Evolutionary conservation across 2,888 invertebrate genomes (phyloP).

Genomic region (Peribatodes rhomboidaria): DNA sequence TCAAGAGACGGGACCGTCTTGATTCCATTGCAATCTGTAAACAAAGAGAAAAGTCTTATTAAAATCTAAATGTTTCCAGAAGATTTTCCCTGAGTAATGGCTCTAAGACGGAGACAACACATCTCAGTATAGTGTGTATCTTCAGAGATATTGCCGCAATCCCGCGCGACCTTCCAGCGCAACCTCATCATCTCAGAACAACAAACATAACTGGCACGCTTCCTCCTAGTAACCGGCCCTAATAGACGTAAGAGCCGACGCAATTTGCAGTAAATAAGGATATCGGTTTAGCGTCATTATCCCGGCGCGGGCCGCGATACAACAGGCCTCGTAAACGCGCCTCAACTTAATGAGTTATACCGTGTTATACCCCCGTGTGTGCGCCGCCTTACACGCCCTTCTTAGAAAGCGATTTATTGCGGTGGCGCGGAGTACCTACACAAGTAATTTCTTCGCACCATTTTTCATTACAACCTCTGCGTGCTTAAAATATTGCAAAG

Average conservation of each 20-base stretch:
- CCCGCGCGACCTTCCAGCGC: slow-evolving; percentile 15
- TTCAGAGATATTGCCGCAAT: slow-evolving; percentile 11
- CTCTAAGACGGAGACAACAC: background rate
- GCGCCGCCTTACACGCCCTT: slow-evolving; percentile 50
- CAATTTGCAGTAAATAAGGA: slow-evolving; percentile 86
- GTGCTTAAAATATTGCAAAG: slow-evolving; percentile 37
- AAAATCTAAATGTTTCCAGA: slow-evolving; percentile 13
- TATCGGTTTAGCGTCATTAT: slow-evolving; percentile 83
- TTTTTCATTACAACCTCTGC: slow-evolving; percentile 55
- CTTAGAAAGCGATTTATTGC: slow-evolving; percentile 64
- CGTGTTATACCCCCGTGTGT: slow-evolving; percentile 45
- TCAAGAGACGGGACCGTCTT: slow-evolving; percentile 40
- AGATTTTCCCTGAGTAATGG: background rate
- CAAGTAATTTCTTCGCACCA: slow-evolving; percentile 63
- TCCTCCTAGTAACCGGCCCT: slow-evolving; percentile 46
- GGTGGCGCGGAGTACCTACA: slow-evolving; percentile 52
- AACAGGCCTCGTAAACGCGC: slow-evolving; percentile 65
- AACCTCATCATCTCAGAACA: slow-evolving; percentile 32
- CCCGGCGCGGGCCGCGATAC: slow-evolving; percentile 61
- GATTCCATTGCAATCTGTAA: slow-evolving; percentile 61
- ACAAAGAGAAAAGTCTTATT: slow-evolving; percentile 41
- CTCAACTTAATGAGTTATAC: slow-evolving; percentile 56
- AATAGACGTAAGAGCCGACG: slow-evolving; percentile 61
- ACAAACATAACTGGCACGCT: slow-evolving; percentile 32
- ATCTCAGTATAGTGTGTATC: slow-evolving; percentile 2